Evolutionary conservation across 2,888 invertebrate species (phyloP), one percentile per base, ranked within the genome.

Genomic region (Andrena fulva): DNA sequence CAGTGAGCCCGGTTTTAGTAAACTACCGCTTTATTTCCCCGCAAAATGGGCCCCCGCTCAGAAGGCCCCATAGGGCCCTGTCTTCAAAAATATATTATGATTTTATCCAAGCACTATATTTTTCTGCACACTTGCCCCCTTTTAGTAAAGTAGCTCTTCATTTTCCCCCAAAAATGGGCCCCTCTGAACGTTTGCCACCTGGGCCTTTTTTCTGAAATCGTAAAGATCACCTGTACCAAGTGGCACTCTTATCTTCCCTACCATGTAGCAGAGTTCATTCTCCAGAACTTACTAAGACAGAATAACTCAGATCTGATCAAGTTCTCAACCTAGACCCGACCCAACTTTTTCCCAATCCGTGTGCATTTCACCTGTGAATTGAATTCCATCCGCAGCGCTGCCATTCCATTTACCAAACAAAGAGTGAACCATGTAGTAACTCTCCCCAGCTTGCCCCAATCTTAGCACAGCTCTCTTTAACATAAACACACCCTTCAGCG

Each of bases 301-400:
- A 56, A 56, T 10, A 24, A 10, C 4, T 56, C 24, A 71, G 71
- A 69, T 69, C 8, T 29, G 42, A 80, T 80, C 77, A 69, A 62
- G 62, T 71, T 48, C 71, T 66, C 62, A 62, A 77, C 77, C 77
- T 80, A 70, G 70, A 80, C 72, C 64, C 42, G 27, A 50, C 72
- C 35, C n/a, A 62, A 71, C 62, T 54, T 71, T 66, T 67, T 67
- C 73, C 48, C 54, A 54, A 80, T 54, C 31, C 59, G 31, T 50
- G 42, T 16, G 24, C 33, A 31, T 56, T 52, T 59, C 12, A 16
- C 59, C 27, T 59, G 56, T 72, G 10, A 33, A 52, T 54, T 20
- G 56, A 64, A 42, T 71, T 52, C 35, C 66, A 66, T 33, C 29
- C 31, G 12, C n/a, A 8, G 7, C 24, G 35, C 1, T 16, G 54